Conservation (phyloP, 2,888 invertebrate genomes). For the Boloria selene region DNA sequence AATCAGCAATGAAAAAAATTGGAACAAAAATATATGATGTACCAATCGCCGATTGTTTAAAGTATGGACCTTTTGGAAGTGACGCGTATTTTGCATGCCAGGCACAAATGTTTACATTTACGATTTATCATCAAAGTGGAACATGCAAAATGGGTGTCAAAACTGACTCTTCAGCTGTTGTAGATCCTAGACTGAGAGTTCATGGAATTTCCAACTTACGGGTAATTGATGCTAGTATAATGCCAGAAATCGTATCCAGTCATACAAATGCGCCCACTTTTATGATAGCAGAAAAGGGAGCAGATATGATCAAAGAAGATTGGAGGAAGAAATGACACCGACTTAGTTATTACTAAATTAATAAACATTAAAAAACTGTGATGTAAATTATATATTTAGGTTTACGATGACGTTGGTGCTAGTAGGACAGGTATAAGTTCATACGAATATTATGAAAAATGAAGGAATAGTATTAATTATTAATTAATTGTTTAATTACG, state of each 20-base stretch:
- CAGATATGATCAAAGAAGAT: constrained; percentile 86
- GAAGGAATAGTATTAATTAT: too few relatives aligned
- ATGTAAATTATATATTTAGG: constrained; percentile 17
- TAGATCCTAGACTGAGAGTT: constrained; percentile 83
- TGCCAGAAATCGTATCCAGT: constrained; percentile 89
- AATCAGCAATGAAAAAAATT: constrained; percentile 81
- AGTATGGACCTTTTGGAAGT: constrained; percentile 80
- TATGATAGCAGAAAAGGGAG: constrained; percentile 92
- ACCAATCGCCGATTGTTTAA: constrained; percentile 83
- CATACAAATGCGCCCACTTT: constrained; percentile 90
- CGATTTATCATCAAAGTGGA: constrained; percentile 86
- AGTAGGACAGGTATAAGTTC: too few relatives aligned
- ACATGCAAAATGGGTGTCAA: constrained; percentile 86
- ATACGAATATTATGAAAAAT: too few relatives aligned
- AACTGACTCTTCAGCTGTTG: constrained; percentile 83
- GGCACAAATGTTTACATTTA: constrained; percentile 85
- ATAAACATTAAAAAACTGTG: constrained; percentile 25
- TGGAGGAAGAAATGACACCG: constrained; percentile 53
- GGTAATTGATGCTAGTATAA: constrained; percentile 90
- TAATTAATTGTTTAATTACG: too few relatives aligned
- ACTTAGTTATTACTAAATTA: constrained; percentile 5
- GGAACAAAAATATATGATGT: constrained; percentile 83
- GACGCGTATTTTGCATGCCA: constrained; percentile 88
- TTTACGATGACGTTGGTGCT: not conserved
- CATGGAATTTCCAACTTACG: constrained; percentile 86